phyloP scores from a whole-genome alignment of 2,113 vertebrate genomes.

The Elanus axillaris region DNA sequence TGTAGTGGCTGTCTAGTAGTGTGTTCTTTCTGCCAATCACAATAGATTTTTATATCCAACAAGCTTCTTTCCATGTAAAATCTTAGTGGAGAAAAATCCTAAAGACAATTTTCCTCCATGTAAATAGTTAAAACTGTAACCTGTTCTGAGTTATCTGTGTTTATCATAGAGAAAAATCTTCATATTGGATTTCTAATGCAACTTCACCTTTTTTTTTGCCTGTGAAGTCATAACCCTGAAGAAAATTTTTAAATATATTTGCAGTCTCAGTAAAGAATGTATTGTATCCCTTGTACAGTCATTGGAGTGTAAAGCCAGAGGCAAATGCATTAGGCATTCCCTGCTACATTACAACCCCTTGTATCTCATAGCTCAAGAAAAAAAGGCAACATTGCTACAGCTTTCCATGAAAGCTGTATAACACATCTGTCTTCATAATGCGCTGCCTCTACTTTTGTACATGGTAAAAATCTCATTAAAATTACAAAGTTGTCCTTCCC shows the following conservation, averaged over 20 bases:
- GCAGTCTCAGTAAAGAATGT: neutral
- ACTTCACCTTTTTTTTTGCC: neutral
- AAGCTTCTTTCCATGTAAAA: neutral
- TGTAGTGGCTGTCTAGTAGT: neutral
- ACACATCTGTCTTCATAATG: neutral
- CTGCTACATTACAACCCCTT: neutral
- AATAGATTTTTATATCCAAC: neutral
- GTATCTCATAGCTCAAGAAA: neutral
- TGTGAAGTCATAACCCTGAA: neutral
- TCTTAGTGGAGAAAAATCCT: neutral
- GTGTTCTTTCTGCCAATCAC: neutral
- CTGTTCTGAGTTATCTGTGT: neutral
- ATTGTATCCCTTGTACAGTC: neutral
- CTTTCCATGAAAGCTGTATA: neutral
- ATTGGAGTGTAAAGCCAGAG: too few species aligned
- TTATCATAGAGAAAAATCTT: neutral
- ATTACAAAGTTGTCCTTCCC: neutral
- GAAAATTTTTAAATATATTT: neutral
- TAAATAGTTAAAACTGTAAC: neutral
- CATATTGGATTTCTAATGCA: neutral
- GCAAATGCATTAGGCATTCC: neutral
- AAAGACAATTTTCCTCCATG: neutral
- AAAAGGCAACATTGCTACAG: neutral
- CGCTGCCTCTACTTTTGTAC: neutral
- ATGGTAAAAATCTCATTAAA: neutral